These are phyloP conservation scores for Mirza zaza DNA, from an alignment of 2,113 vertebrate species.

Conservation along the genomic window DNA sequence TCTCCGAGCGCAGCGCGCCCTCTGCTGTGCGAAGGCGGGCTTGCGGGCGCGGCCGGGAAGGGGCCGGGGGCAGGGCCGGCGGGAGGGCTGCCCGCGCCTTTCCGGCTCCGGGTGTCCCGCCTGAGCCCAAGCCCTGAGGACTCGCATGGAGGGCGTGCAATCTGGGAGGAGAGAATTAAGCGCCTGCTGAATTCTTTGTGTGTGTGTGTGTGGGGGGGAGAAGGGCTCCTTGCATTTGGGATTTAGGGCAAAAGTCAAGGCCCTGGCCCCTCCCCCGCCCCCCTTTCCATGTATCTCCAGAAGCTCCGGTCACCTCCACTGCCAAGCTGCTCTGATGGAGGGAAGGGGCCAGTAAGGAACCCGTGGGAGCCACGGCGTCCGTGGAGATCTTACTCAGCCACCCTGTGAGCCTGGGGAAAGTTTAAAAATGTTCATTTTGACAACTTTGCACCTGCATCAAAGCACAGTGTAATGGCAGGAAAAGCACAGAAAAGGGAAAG, in stretches of 20 bases:
- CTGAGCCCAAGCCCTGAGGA: background rate
- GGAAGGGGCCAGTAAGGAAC: background rate
- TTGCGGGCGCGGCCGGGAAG: background rate
- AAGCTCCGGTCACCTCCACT: background rate
- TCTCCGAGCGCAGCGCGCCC: constrained; percentile 65
- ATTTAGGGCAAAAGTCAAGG: background rate
- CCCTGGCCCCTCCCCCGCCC: background rate
- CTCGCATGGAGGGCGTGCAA: background rate
- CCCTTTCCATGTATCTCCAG: background rate
- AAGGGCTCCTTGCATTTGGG: background rate
- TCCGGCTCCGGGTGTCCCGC: accelerated
- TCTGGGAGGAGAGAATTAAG: background rate
- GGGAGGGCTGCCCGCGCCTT: too few relatives aligned
- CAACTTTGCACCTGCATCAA: background rate
- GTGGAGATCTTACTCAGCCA: background rate
- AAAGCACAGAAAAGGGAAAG: background rate
- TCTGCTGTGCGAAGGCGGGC: constrained; percentile 55
- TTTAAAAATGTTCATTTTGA: background rate
- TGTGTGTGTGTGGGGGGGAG: background rate
- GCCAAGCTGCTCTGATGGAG: background rate
- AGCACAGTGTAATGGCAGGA: background rate
- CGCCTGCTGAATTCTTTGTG: background rate
- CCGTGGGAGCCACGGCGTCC: background rate
- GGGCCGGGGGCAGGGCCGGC: too few relatives aligned
- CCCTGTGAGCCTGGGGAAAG: background rate